Conservation (phyloP, 2,888 invertebrate genomes). For the Hoplodrina ambigua region DNA sequence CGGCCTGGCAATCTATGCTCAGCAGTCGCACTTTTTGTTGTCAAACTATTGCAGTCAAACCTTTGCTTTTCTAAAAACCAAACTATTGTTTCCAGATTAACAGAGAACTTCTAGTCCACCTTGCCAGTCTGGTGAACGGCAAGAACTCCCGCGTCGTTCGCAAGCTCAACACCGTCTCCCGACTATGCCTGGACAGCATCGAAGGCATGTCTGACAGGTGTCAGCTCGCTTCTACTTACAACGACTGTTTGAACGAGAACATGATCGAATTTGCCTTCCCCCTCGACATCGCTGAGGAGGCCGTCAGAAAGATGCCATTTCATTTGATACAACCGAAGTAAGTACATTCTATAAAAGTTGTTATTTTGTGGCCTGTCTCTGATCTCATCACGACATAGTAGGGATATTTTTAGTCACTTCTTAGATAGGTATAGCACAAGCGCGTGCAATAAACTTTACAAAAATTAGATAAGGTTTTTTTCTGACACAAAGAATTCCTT, state of each 20-base stretch:
- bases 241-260: slow-evolving; percentile 86
- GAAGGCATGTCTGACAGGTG: slow-evolving; percentile 86
- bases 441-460: too few relatives aligned
- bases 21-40: too few relatives aligned
- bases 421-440: too few relatives aligned
- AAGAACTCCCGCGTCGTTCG: slow-evolving; percentile 85
- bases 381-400: too few relatives aligned
- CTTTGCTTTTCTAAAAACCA: too few relatives aligned
- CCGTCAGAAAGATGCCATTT: slow-evolving; percentile 87
- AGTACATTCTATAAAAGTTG: slow-evolving; percentile 60
- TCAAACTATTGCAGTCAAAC: too few relatives aligned
- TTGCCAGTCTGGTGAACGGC: slow-evolving; percentile 85
- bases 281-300: slow-evolving; percentile 85
- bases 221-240: slow-evolving; percentile 85
- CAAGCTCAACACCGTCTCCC: slow-evolving; percentile 83
- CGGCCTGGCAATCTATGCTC: too few relatives aligned
- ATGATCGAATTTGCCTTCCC: slow-evolving; percentile 87
- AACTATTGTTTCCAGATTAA: slow-evolving; percentile 74
- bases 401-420: too few relatives aligned
- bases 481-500: too few relatives aligned
- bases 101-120: slow-evolving; percentile 82
- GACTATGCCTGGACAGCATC: slow-evolving; percentile 84
- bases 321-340: slow-evolving; percentile 87
- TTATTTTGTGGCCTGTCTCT: too few relatives aligned
- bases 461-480: too few relatives aligned